Conservation (phyloP, 2,888 invertebrate genomes). For the Stegana nigrithorax region DNA sequence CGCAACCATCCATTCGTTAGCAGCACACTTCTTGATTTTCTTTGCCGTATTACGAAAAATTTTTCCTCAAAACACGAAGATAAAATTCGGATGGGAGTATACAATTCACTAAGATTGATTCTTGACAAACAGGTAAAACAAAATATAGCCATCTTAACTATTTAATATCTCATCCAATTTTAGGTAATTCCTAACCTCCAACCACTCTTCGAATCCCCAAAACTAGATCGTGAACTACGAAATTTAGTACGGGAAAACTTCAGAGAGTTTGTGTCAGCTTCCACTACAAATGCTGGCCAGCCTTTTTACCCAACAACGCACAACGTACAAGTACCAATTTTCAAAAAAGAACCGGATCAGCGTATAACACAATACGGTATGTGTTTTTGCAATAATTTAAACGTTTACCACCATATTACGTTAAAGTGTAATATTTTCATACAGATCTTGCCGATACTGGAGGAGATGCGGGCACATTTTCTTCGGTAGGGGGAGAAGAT, state of each 20-base stretch:
- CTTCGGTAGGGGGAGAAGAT: constrained; percentile 51
- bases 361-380: constrained; percentile 42
- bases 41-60: constrained; percentile 74
- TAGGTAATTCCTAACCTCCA: constrained; percentile 74
- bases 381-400: not conserved
- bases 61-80: constrained; percentile 67
- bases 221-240: constrained; percentile 75
- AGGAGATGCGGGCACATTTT: constrained; percentile 21
- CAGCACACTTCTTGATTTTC: constrained; percentile 75
- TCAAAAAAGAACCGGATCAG: constrained; percentile 63
- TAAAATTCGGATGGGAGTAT: constrained; percentile 68
- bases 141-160: not conserved
- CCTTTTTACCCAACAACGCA: constrained; percentile 49
- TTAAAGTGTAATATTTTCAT: constrained; percentile 28
- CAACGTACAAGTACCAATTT: constrained; percentile 51
- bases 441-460: constrained; percentile 22
- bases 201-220: constrained; percentile 72
- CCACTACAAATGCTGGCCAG: constrained; percentile 42
- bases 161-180: constrained; percentile 21
- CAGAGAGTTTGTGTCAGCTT: constrained; percentile 78
- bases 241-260: constrained; percentile 90
- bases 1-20: constrained; percentile 76
- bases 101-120: constrained; percentile 67
- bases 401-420: too few species aligned
- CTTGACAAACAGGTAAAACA: constrained; percentile 79